These are phyloP conservation scores for Macropodus opercularis DNA, from an alignment of 2,797 vertebrate genomes.

Conservation along the genomic window DNA sequence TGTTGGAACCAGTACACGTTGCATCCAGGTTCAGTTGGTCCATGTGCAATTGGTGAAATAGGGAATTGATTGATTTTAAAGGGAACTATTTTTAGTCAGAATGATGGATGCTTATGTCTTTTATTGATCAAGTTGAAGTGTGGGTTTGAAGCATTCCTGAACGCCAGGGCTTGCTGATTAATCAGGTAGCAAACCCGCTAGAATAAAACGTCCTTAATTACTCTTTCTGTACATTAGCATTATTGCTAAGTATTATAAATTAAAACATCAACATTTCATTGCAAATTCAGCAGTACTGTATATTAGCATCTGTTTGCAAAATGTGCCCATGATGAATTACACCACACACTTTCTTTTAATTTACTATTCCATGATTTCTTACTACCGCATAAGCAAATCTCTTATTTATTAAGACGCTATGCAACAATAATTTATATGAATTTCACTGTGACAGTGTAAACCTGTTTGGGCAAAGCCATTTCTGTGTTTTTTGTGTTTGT, in stretches of 20 bases:
- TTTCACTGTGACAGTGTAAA: constrained; percentile 53
- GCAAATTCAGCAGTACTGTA: constrained; percentile 66
- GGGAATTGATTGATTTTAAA: constrained; percentile 72
- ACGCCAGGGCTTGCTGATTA: constrained; percentile 62
- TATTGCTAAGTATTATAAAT: constrained; percentile 74
- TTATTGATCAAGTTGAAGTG: constrained; percentile 74
- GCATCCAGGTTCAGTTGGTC: constrained; percentile 60
- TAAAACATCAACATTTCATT: constrained; percentile 60
- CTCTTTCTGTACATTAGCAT: constrained; percentile 72
- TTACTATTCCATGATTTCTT: constrained; percentile 57
- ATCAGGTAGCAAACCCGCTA: constrained; percentile 60
- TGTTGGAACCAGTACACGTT: constrained; percentile 41
- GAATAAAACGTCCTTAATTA: constrained; percentile 66
- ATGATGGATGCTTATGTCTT: constrained; percentile 80
- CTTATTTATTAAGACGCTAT: constrained; percentile 48
- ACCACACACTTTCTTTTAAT: constrained; percentile 23
- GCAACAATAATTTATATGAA: constrained; percentile 56
- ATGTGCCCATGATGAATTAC: constrained; percentile 62
- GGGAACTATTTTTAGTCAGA: constrained; percentile 76
- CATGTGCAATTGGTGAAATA: constrained; percentile 65
- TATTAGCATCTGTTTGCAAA: constrained; percentile 66
- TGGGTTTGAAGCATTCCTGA: constrained; percentile 58
- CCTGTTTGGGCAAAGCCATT: constrained; percentile 68
- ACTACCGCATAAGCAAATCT: constrained; percentile 59
- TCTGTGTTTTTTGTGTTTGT: constrained; percentile 57